Conservation (phyloP, 2,797 vertebrate genomes). For the Acanthurus lineatus region DNA sequence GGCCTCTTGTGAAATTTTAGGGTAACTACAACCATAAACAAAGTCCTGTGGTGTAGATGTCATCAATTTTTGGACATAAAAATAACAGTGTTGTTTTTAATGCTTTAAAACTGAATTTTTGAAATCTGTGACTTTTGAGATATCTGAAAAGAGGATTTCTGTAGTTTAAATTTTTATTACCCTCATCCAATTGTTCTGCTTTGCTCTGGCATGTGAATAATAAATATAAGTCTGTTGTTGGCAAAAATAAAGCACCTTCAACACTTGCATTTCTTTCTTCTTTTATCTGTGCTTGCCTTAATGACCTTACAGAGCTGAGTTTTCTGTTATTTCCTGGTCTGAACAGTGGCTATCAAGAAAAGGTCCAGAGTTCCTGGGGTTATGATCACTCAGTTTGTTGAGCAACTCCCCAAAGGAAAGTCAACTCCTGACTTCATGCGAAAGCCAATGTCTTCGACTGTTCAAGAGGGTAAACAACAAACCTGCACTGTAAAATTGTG, state of each 20-base stretch:
- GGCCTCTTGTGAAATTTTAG: constrained; percentile 69
- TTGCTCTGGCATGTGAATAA: background rate
- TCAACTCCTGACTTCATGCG: constrained; percentile 88
- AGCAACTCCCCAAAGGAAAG: constrained; percentile 87
- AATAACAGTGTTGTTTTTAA: background rate
- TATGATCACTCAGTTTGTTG: constrained; percentile 86
- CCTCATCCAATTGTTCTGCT: background rate
- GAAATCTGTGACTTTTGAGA: background rate
- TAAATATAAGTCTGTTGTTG: background rate
- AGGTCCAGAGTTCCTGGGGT: constrained; percentile 89
- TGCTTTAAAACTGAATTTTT: background rate
- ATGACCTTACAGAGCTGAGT: background rate
- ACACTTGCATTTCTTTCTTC: background rate
- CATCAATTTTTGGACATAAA: background rate
- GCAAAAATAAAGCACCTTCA: background rate
- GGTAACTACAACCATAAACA: constrained; percentile 49
- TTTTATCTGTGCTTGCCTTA: background rate
- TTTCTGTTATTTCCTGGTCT: constrained; percentile 21
- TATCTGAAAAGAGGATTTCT: background rate
- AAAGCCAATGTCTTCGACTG: constrained; percentile 87
- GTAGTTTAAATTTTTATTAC: background rate
- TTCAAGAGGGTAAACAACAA: constrained; percentile 85
- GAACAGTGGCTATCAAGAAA: constrained; percentile 83
- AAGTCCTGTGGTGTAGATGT: background rate
- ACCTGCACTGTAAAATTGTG: background rate